Evolutionary conservation across 2,888 invertebrate species (phyloP).

Genomic region (Agonopterix arenella): DNA sequence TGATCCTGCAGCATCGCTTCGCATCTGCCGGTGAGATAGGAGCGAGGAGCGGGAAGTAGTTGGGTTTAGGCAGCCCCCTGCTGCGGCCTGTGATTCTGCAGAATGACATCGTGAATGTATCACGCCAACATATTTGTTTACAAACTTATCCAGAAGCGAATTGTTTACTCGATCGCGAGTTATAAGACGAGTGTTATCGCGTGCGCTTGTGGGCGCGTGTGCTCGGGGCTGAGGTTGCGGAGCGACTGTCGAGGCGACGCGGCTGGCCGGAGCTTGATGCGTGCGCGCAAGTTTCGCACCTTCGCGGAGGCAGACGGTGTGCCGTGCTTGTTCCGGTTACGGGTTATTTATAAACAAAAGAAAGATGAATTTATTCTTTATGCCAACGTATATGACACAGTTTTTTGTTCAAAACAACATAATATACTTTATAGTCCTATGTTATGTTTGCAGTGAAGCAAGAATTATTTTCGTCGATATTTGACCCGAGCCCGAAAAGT

Average conservation of each 20-base stretch:
- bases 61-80: slow-evolving; percentile 87
- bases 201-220: slow-evolving; percentile 43
- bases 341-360: slow-evolving; percentile 70
- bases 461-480: slow-evolving; percentile 17
- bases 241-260: slow-evolving; percentile 47
- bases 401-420: slow-evolving; percentile 49
- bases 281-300: slow-evolving; percentile 56
- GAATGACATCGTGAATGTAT: slow-evolving; percentile 77
- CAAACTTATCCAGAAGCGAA: slow-evolving; percentile 24
- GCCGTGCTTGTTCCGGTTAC: slow-evolving; percentile 74
- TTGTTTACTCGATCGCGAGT: slow-evolving; percentile 28
- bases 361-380: slow-evolving; percentile 61
- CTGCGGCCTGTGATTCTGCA: slow-evolving; percentile 90
- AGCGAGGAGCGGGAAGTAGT: slow-evolving; percentile 87
- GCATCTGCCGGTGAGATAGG: slow-evolving; percentile 91
- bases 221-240: slow-evolving; percentile 44
- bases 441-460: slow-evolving; percentile 12
- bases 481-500: slow-evolving; percentile 13
- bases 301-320: slow-evolving; percentile 63
- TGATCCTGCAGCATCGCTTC: slow-evolving; percentile 86
- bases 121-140: slow-evolving; percentile 65
- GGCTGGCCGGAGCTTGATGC: slow-evolving; percentile 35
- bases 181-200: slow-evolving; percentile 27
- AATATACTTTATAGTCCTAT: slow-evolving; percentile 23
- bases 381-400: slow-evolving; percentile 64